A percentile compares a stretch with the other conserved stretches of the same genome.
phyloP scores from a whole-genome alignment of 2,113 vertebrate species.

The Egretta garzetta region DNA sequence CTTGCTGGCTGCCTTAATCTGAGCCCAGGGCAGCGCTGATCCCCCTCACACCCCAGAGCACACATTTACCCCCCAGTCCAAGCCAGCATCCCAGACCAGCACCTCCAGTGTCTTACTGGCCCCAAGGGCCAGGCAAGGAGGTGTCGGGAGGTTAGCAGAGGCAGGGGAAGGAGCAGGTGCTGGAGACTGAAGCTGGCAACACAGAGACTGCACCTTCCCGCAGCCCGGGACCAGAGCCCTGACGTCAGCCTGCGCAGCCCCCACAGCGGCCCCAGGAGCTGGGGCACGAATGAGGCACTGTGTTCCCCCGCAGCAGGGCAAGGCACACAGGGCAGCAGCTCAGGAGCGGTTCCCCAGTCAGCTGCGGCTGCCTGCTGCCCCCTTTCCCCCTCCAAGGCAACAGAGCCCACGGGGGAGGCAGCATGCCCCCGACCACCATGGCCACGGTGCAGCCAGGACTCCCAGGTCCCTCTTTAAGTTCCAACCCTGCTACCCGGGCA shows the following conservation, averaged over 20 bases:
- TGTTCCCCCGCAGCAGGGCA: not conserved
- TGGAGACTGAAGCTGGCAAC: not conserved
- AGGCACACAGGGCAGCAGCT: not conserved
- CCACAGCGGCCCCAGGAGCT: not conserved
- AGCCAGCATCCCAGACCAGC: not conserved
- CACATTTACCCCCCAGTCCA: fast-evolving
- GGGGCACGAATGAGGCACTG: not conserved
- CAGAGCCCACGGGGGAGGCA: fast-evolving
- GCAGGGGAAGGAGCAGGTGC: not conserved
- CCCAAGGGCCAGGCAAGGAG: not conserved
- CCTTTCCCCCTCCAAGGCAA: not conserved
- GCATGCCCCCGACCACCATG: fast-evolving
- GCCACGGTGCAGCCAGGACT: not conserved
- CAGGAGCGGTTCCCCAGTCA: not conserved
- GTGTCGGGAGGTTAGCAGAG: not conserved
- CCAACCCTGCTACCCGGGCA: fast-evolving
- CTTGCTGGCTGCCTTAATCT: no score
- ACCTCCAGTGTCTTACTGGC: fast-evolving
- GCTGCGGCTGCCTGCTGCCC: not conserved
- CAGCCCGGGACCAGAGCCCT: fast-evolving
- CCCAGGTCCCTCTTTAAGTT: not conserved
- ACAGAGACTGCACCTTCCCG: not conserved
- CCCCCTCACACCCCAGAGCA: not conserved
- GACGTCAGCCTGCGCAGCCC: not conserved
- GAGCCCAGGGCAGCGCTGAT: not conserved